Conservation (phyloP, 2,888 invertebrate genomes). For the Hololepta plana region DNA sequence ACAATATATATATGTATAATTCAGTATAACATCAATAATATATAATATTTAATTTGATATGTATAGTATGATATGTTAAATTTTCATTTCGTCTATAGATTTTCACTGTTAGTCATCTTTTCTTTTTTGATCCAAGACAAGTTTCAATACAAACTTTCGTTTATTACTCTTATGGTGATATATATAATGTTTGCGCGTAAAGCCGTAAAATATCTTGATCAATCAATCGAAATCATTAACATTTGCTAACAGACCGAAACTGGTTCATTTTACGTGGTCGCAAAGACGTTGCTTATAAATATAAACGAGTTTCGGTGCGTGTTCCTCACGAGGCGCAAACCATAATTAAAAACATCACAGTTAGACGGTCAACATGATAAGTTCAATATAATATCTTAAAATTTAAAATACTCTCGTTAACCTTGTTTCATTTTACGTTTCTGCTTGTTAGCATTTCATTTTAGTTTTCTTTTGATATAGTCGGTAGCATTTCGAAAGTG, state of each 20-base stretch:
- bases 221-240: too few species aligned
- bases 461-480: too few species aligned
- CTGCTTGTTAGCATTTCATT: too few species aligned
- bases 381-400: too few species aligned
- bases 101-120: constrained; percentile 9
- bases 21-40: too few species aligned
- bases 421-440: too few species aligned
- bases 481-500: too few species aligned
- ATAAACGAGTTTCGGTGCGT: constrained; percentile 1
- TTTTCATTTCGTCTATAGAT: constrained; percentile 16
- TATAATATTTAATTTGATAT: constrained; percentile 24
- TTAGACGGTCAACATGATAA: constrained; percentile 26
- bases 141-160: constrained; percentile 11
- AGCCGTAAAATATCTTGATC: too few species aligned
- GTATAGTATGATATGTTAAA: constrained; percentile 26
- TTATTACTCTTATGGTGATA: too few species aligned
- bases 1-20: constrained; percentile 24
- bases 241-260: constrained; percentile 3
- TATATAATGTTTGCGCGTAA: too few species aligned
- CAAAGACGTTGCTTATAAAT: not conserved
- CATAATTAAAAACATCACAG: constrained; percentile 22
- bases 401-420: too few species aligned
- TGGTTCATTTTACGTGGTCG: not conserved
- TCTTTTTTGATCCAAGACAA: constrained; percentile 9
- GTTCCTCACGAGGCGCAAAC: constrained; percentile 5